Percentiles rank a stretch among this genome's conserved stretches.
These are phyloP conservation scores for Eupleurogrammus muticus DNA, from an alignment of 2,797 vertebrate species.

Conservation along the genomic window DNA sequence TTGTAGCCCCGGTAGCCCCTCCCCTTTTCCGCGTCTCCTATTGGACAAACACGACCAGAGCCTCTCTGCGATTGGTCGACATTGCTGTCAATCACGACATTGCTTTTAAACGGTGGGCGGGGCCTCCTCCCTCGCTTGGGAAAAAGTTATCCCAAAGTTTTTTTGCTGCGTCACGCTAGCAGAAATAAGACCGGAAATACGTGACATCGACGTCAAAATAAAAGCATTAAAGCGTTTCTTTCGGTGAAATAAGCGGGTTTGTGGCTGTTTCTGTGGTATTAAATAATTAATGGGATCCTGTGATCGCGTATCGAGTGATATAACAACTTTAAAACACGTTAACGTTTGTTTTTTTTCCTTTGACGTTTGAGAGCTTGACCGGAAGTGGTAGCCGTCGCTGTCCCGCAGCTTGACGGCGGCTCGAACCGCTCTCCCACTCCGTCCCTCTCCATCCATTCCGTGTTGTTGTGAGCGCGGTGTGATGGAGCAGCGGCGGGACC, in stretches of 20 bases:
- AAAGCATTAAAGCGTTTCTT: background rate
- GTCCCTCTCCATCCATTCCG: conserved; percentile 37
- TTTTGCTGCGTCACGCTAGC: background rate
- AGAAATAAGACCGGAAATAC: conserved; percentile 4
- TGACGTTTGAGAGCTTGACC: conserved; percentile 1
- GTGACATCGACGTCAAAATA: background rate
- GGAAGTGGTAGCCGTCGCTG: conserved; percentile 28
- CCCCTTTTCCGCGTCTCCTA: conserved; percentile 27
- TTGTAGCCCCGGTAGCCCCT: conserved; percentile 22
- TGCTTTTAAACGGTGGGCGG: conserved; percentile 53
- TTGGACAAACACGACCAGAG: conserved; percentile 47
- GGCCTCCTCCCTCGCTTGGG: conserved; percentile 15
- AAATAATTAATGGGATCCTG: accelerated
- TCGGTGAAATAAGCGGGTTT: accelerated
- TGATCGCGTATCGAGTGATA: accelerated
- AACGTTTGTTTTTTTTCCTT: background rate
- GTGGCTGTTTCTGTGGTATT: accelerated
- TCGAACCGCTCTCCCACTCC: conserved; percentile 12
- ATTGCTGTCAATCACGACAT: conserved; percentile 54
- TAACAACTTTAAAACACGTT: accelerated
- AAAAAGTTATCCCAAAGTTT: conserved; percentile 48
- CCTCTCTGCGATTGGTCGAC: conserved; percentile 57
- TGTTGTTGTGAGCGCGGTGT: conserved; percentile 58
- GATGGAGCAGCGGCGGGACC: conserved; percentile 63
- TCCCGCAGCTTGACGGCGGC: background rate